Percentiles rank a stretch among this genome's conserved stretches.
Conservation (phyloP, 2,113 vertebrate genomes). For the Balaenoptera acutorostrata region DNA sequence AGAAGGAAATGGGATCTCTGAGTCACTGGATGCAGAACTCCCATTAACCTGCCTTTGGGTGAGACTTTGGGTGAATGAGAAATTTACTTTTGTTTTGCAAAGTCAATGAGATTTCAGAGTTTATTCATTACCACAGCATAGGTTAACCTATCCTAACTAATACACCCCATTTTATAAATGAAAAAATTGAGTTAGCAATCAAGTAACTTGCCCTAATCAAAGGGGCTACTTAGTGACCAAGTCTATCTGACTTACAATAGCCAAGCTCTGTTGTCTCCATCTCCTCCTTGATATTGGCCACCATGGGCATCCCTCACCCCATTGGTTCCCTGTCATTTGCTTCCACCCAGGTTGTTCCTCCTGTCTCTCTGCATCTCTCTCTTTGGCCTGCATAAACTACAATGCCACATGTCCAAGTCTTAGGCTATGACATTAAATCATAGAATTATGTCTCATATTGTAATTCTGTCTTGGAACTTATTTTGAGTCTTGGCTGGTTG, state of each 20-base stretch:
- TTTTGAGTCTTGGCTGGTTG: conserved; percentile 18
- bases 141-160: background rate
- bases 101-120: background rate
- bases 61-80: background rate
- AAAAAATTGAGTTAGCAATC: background rate
- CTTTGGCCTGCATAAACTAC: background rate
- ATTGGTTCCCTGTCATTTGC: background rate
- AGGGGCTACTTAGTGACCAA: background rate
- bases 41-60: background rate
- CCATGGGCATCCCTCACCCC: background rate
- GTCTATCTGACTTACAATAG: background rate
- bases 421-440: background rate
- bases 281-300: background rate
- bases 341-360: background rate
- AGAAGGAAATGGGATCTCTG: background rate
- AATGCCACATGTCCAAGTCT: background rate
- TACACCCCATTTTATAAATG: background rate
- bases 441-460: background rate
- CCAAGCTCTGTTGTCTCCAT: background rate
- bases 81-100: background rate
- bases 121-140: background rate
- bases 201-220: background rate
- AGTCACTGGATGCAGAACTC: background rate
- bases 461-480: conserved; percentile 35
- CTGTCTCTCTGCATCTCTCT: background rate